Base-by-base conservation (phyloP, 2,888 invertebrate species). In the Galeruca laticollis region DNA sequence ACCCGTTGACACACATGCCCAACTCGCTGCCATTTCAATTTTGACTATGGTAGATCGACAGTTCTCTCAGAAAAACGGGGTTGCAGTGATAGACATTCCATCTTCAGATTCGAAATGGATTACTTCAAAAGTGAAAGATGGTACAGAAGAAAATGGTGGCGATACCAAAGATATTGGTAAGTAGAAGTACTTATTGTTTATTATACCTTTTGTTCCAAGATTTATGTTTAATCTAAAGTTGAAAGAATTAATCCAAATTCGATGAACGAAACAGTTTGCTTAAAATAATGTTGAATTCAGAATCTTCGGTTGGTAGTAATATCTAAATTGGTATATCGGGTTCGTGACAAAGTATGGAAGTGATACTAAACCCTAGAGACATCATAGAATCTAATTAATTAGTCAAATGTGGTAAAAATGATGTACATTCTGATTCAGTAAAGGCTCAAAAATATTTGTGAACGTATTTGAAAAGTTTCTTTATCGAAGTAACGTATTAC, bases 21-120 rank as follows among this genome's bases (percentile, higher is more conserved):
- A 57, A n/a, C 9, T 47, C 68, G 56, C 40, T 18, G 6, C 43
- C 56, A 35, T 61, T 75, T 37, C 59, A 57, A 33, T 73, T 60
- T 59, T 73, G 54, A 70, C 69, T 20, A 75, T 75, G 75, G 72
- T 73, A 10, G 75, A 75, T 35, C 63, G 72, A 31, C 72, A 73
- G 33, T 73, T 73, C 65, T 69, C 71, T 13, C 68, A 73, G 35
- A 68, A 72, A 47, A 72, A 70, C 35, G 68, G 72, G 10, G 40
- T 70, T 31, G 60, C 68, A n/a, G 60, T 73, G 9, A 61, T 71
- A 47, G 70, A 72, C 40, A 64, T 69, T 37, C 57, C 68, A 13
- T 47, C 51, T 9, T 60, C 68, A 20, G 72, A 72, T 10, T 60
- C 68, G 2, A 68, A 66, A 63, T 69, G 70, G 71, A 26, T 71